Percentiles rank a stretch among this genome's conserved stretches.
These are phyloP conservation scores for Drosophila mettleri DNA, from an alignment of 2,888 invertebrate species.

Conservation along the genomic window DNA sequence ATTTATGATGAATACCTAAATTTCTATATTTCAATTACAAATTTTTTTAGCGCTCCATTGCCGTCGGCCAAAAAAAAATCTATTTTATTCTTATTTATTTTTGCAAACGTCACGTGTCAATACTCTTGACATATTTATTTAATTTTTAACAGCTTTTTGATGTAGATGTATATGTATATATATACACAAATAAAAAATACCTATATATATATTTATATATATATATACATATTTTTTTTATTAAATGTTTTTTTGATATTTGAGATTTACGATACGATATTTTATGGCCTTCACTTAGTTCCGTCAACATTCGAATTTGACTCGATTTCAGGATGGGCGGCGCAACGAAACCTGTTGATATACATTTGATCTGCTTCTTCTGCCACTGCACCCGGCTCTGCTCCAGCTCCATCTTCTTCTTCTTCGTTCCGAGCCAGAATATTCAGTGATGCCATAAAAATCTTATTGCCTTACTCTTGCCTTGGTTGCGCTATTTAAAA, in stretches of 20 bases:
- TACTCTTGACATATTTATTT: slow-evolving; percentile 14
- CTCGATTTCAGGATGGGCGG: slow-evolving; percentile 25
- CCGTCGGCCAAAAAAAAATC: slow-evolving; percentile 30
- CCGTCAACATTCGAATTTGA: slow-evolving; percentile 28
- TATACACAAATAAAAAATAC: too few relatives aligned
- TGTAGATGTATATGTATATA: slow-evolving; percentile 1
- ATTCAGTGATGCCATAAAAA: slow-evolving; percentile 24
- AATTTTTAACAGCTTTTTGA: slow-evolving; percentile 12
- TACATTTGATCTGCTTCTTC: not conserved
- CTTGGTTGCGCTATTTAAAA: slow-evolving; percentile 36
- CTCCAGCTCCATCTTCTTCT: too few relatives aligned
- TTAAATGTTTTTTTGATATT: slow-evolving; percentile 47
- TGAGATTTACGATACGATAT: slow-evolving; percentile 50
- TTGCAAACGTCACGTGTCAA: slow-evolving; percentile 10
- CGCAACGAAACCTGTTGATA: slow-evolving; percentile 35
- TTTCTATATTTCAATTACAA: not conserved
- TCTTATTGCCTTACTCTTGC: not conserved
- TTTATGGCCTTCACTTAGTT: slow-evolving; percentile 52
- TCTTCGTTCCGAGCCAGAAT: not conserved
- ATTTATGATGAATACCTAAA: not conserved
- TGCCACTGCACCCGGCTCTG: too few relatives aligned
- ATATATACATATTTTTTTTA: not conserved
- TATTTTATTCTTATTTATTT: not conserved
- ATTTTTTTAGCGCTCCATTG: not conserved
- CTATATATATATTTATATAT: not conserved